Conservation (phyloP, 2,797 vertebrate genomes). For the Falco peregrinus region DNA sequence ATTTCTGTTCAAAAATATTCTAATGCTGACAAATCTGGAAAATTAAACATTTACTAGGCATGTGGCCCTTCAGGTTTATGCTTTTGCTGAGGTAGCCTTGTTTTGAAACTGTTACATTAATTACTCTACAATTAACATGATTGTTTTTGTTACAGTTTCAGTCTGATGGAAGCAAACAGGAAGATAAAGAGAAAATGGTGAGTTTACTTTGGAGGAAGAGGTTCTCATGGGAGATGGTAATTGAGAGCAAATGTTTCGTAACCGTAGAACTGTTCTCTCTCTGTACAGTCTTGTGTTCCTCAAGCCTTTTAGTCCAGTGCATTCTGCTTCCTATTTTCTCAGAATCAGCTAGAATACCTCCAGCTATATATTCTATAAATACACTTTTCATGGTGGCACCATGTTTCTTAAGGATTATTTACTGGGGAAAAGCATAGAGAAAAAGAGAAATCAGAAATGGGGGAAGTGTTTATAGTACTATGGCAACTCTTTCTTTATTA, state of each 20-base stretch:
- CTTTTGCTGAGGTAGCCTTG: slow-evolving; percentile 1
- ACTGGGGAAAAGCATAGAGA: background rate
- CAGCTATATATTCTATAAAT: background rate
- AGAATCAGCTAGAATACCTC: background rate
- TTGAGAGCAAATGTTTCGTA: background rate
- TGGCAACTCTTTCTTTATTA: background rate
- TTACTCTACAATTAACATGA: background rate
- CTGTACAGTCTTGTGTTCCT: background rate
- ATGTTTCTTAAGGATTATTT: background rate
- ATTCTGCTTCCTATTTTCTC: background rate
- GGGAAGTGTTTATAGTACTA: background rate
- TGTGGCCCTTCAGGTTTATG: background rate
- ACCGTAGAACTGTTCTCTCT: background rate
- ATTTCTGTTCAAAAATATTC: background rate
- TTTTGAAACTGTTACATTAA: background rate
- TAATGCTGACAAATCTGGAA: background rate
- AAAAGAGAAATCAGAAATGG: background rate
- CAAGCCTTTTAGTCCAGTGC: background rate
- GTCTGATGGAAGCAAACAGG: slow-evolving; percentile 84
- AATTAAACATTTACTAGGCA: background rate
- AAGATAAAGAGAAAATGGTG: slow-evolving; percentile 93
- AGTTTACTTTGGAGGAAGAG: slow-evolving; percentile 45
- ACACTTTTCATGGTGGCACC: background rate
- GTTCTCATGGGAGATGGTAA: background rate
- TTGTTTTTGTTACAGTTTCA: slow-evolving; percentile 82